A percentile compares a stretch with the other conserved stretches of the same genome.
Evolutionary conservation across 2,888 invertebrate species (phyloP).

Genomic region (Drosophila dives): DNA sequence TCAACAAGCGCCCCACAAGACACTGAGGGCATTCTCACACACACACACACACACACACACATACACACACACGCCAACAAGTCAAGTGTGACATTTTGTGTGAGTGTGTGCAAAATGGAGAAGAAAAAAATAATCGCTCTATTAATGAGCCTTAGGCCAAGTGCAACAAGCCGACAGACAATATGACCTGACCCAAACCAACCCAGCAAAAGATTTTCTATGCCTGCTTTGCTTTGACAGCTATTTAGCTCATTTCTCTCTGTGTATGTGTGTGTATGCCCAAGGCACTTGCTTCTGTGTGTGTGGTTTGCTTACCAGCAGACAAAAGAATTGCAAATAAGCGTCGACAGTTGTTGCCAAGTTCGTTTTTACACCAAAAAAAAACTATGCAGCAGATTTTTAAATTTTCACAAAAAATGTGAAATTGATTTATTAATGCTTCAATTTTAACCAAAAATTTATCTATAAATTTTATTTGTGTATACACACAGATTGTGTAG

Average conservation of each 20-base stretch:
- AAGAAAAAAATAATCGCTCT: constrained; percentile 70
- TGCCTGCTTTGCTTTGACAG: constrained; percentile 14
- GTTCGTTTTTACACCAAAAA: background rate
- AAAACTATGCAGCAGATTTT: constrained; percentile 5
- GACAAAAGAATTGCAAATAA: constrained; percentile 7
- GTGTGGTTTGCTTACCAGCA: background rate
- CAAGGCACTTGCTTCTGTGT: constrained; percentile 9
- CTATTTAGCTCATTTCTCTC: constrained; percentile 47
- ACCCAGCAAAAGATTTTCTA: constrained; percentile 31
- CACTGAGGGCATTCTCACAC: constrained; percentile 36
- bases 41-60: constrained; percentile 1
- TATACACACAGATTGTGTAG: background rate
- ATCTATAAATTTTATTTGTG: background rate
- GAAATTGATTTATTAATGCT: background rate
- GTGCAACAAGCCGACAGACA: constrained; percentile 78
- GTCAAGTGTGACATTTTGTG: constrained; percentile 41
- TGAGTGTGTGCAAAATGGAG: constrained; percentile 31
- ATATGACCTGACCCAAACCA: constrained; percentile 67
- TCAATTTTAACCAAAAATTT: background rate
- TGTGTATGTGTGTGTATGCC: constrained; percentile 3
- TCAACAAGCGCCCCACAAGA: constrained; percentile 70
- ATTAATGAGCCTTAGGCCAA: constrained; percentile 80
- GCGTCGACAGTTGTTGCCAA: background rate
- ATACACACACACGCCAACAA: constrained; percentile 2
- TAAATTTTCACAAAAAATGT: background rate